A percentile compares a stretch with the other conserved stretches of the same genome.
Conservation (phyloP, 2,113 vertebrate species). For the Saguinus imperator region DNA sequence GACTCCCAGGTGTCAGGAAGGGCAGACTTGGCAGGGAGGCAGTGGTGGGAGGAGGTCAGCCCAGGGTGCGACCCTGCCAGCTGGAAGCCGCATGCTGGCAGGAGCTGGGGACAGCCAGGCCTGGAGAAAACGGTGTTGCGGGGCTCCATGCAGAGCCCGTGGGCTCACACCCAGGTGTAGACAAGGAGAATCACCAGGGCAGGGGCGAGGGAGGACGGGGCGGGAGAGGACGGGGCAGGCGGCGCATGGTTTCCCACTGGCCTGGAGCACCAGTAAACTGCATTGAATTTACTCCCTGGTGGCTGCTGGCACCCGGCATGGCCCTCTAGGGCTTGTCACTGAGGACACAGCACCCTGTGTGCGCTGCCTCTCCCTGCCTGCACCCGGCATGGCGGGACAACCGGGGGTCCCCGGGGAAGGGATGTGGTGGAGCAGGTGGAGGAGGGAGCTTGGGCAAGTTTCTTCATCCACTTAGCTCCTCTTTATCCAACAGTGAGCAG, state of each 20-base stretch:
- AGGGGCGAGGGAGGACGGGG: accelerated
- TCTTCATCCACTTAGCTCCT: not conserved
- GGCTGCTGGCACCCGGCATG: too few relatives aligned
- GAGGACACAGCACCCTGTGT: not conserved
- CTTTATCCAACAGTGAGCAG: too few relatives aligned
- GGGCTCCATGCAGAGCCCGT: not conserved
- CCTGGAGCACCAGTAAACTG: accelerated
- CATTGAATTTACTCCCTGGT: not conserved
- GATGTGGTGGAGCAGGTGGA: accelerated
- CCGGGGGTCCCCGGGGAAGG: accelerated
- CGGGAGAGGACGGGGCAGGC: too few relatives aligned
- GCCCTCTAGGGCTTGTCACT: accelerated
- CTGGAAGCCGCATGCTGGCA: not conserved
- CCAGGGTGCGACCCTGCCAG: accelerated
- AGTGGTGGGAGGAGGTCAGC: accelerated
- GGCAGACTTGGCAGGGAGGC: not conserved
- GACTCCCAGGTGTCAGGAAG: not conserved
- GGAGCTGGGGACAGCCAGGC: too few relatives aligned
- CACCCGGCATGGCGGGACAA: accelerated
- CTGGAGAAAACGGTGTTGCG: not conserved
- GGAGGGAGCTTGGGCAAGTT: accelerated
- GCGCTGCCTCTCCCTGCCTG: accelerated
- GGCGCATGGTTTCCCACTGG: not conserved
- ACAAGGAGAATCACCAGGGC: accelerated
- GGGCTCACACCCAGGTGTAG: accelerated